A percentile compares a stretch with the other conserved stretches of the same genome.
phyloP scores from a whole-genome alignment of 2,888 invertebrate species.

The Cenopis cana region DNA sequence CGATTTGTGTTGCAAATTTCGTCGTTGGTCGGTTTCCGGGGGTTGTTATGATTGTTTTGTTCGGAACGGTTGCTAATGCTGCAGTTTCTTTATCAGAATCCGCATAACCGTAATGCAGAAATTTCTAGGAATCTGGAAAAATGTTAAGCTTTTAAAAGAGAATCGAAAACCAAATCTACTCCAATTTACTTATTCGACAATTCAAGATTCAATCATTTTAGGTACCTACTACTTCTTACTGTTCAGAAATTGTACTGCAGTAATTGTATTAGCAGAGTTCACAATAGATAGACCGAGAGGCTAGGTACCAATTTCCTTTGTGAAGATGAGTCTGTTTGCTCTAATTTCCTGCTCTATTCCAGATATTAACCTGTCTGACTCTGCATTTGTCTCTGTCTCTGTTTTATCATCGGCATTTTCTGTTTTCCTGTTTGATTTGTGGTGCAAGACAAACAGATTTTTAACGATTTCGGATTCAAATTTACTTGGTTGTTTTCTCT shows the following conservation, averaged over 20 bases:
- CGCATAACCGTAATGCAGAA: neutral
- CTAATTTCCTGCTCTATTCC: constrained; percentile 67
- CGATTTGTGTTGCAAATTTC: constrained; percentile 83
- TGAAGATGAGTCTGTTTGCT: constrained; percentile 67
- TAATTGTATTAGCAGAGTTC: constrained; percentile 39
- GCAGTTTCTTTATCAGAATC: constrained; percentile 6
- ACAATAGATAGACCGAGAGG: constrained; percentile 41
- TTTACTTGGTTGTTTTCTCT: neutral
- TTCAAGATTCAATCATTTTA: neutral
- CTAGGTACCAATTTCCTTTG: constrained; percentile 66
- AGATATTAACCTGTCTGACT: constrained; percentile 48
- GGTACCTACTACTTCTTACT: constrained; percentile 11
- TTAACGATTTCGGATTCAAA: neutral
- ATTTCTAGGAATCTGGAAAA: neutral
- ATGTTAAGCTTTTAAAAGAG: neutral
- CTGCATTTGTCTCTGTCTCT: constrained; percentile 33
- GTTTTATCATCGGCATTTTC: constrained; percentile 30
- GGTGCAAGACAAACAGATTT: neutral
- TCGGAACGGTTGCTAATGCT: constrained; percentile 20
- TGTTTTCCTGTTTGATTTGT: constrained; percentile 20
- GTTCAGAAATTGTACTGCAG: constrained; percentile 29
- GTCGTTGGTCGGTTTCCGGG: constrained; percentile 42
- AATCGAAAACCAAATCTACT: neutral
- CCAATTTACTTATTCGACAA: no score
- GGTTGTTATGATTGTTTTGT: constrained; percentile 36